Evolutionary conservation across 2,888 invertebrate species (phyloP).

Genomic region (Amphipyra tragopoginis): DNA sequence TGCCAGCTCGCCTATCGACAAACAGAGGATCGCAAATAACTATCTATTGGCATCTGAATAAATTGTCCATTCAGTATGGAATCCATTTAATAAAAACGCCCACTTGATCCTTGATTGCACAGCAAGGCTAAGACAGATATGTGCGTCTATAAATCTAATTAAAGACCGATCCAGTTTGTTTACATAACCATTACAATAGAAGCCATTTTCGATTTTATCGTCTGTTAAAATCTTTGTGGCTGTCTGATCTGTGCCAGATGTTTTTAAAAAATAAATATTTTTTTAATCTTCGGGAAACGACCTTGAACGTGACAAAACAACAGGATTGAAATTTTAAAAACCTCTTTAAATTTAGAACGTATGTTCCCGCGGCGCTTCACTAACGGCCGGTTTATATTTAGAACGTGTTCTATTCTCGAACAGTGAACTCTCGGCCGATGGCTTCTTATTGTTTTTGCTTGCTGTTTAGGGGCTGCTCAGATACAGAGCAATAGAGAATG

Average conservation of each 20-base stretch:
- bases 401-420: conserved; percentile 87
- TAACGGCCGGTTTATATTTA: conserved; percentile 86
- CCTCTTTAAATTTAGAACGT: conserved; percentile 79
- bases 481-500: conserved; percentile 49
- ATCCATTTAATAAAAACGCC: conserved; percentile 65
- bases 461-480: conserved; percentile 65
- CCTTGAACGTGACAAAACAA: conserved; percentile 88
- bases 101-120: conserved; percentile 61
- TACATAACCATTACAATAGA: conserved; percentile 60
- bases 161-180: conserved; percentile 64
- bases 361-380: conserved; percentile 85
- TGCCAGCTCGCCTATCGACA: neutral
- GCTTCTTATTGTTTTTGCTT: conserved; percentile 85
- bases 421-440: conserved; percentile 86
- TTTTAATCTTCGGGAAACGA: conserved; percentile 69
- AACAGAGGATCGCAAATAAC: neutral
- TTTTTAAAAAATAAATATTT: conserved; percentile 41
- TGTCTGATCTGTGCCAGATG: conserved; percentile 72
- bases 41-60: conserved; percentile 36
- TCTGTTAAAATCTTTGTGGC: conserved; percentile 55
- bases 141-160: conserved; percentile 64
- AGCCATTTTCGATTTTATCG: conserved; percentile 70
- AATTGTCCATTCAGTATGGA: conserved; percentile 55
- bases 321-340: conserved; percentile 84
- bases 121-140: conserved; percentile 63